Base-by-base conservation (phyloP, 2,888 invertebrate species). In the Sinohyriopsis cumingii region DNA sequence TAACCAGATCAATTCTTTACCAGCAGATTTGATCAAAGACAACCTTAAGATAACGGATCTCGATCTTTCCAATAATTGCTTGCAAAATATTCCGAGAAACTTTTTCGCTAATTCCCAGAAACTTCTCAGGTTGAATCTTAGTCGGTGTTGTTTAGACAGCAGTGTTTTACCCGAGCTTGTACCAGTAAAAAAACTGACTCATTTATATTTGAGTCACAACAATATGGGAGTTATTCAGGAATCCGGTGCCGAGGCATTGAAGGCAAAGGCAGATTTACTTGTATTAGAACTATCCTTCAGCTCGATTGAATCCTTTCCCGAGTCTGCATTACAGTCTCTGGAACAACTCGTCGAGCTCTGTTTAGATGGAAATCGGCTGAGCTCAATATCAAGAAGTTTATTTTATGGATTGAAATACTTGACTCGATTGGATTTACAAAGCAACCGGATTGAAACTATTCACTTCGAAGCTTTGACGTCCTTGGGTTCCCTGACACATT, bases 361-460 rank as follows among this genome's bases (percentile, higher is more conserved):
- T 45, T 68, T 82, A 19, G 75, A 78, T 24, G 61, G 74, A 28
- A 82, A 81, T 65, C 54, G 62, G 15, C 73, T 82, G 28, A 65
- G 68, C 22, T 65, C 53, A 3, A 70, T 82, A 7, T 67, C 73
- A 18, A 65, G 62, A 2, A 68, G 59, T 12, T 72, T 77, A 1
- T 78, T 82, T 28, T 65, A 75, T 22, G 72, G 66, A 28, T 65
- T 80, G 25, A 33, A 67, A 9, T 70, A 63, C 22, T 55, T 81
- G 25, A 59, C 70, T 45, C 61, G 56, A 4, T 66, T 83, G 5
- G 68, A 72, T 22, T 67, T 82, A 19, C 69, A 81, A 54, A 61
- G 74, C n/a, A 82, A 80, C 59, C 57, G 55, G 18, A 68, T 81
- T 25, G 67, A 67, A 59, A 71, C 69, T 59, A 67, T 75, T 20